These are phyloP conservation scores for Spodoptera littoralis DNA, from an alignment of 2,888 invertebrate species.

Conservation along the genomic window DNA sequence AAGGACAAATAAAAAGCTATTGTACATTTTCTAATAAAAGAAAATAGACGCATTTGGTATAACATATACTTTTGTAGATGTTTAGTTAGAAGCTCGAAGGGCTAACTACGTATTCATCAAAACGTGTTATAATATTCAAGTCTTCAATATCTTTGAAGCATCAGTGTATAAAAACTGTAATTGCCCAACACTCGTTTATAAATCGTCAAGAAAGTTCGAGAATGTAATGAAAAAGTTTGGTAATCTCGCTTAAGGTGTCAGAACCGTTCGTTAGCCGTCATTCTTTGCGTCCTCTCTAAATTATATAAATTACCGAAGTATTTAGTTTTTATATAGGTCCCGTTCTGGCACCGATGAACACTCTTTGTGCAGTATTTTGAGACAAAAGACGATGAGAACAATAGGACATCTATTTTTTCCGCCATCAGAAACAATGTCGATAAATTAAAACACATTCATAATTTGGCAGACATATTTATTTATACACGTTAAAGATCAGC, in stretches of 20 bases:
- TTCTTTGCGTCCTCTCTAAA: slow-evolving; percentile 64
- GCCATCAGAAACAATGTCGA: slow-evolving; percentile 26
- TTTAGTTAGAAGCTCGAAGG: too few species aligned
- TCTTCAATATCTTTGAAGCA: slow-evolving; percentile 42
- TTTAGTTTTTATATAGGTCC: slow-evolving; percentile 64
- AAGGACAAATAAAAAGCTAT: too few species aligned
- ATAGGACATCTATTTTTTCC: slow-evolving; percentile 56
- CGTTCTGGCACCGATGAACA: slow-evolving; percentile 44
- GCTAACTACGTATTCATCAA: slow-evolving; percentile 16
- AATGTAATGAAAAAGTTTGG: slow-evolving; percentile 69
- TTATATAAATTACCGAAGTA: slow-evolving; percentile 69
- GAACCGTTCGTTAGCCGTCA: slow-evolving; percentile 72
- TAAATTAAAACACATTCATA: slow-evolving; percentile 73
- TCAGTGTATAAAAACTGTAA: slow-evolving; percentile 65
- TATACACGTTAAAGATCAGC: slow-evolving; percentile 87
- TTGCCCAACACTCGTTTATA: slow-evolving; percentile 62
- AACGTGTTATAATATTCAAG: slow-evolving; percentile 24
- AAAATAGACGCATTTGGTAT: too few species aligned
- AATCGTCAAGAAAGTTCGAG: slow-evolving; percentile 60
- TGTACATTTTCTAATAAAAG: too few species aligned
- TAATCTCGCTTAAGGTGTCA: slow-evolving; percentile 71
- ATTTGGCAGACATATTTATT: slow-evolving; percentile 89
- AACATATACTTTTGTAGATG: too few species aligned
- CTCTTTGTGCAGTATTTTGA: slow-evolving; percentile 56
- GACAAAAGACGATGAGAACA: slow-evolving; percentile 62